A percentile compares a stretch with the other conserved stretches of the same genome.
phyloP scores from a whole-genome alignment of 2,888 invertebrate genomes.

The Smittia sp. region DNA sequence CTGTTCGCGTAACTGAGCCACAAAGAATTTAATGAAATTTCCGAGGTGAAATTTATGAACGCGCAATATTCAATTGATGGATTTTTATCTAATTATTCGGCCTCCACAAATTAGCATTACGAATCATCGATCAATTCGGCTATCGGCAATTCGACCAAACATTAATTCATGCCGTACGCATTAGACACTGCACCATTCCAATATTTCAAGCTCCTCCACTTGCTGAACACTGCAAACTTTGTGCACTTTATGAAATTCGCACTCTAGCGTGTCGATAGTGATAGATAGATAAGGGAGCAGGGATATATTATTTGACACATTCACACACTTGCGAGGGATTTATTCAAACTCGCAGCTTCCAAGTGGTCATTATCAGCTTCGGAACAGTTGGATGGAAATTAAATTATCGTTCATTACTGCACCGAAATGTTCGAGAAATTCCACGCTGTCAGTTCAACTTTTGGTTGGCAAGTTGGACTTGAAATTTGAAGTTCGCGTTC shows the following conservation, averaged over 20 bases:
- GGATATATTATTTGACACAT: neutral
- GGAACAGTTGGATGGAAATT: neutral
- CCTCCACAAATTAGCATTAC: neutral
- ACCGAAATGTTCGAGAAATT: too few species aligned
- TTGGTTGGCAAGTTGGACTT: too few species aligned
- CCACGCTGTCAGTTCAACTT: too few species aligned
- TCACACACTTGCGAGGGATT: neutral
- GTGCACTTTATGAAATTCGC: too few species aligned
- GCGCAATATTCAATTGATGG: neutral
- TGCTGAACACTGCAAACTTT: too few species aligned
- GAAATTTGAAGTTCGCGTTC: too few species aligned
- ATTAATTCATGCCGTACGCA: neutral
- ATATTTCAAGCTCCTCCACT: neutral
- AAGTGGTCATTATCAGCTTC: neutral
- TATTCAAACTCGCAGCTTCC: neutral
- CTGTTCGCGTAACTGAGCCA: neutral
- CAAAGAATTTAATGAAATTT: neutral
- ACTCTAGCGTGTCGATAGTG: too few species aligned
- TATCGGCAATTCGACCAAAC: neutral
- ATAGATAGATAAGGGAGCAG: too few species aligned
- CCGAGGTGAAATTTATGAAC: neutral
- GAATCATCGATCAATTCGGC: conserved; percentile 1
- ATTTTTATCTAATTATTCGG: neutral
- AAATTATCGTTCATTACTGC: too few species aligned
- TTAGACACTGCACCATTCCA: neutral